Percentiles rank a stretch among this genome's conserved stretches.
Conservation (phyloP, 64 coral and sea anemone genomes). For the Platygyra sinensis region DNA sequence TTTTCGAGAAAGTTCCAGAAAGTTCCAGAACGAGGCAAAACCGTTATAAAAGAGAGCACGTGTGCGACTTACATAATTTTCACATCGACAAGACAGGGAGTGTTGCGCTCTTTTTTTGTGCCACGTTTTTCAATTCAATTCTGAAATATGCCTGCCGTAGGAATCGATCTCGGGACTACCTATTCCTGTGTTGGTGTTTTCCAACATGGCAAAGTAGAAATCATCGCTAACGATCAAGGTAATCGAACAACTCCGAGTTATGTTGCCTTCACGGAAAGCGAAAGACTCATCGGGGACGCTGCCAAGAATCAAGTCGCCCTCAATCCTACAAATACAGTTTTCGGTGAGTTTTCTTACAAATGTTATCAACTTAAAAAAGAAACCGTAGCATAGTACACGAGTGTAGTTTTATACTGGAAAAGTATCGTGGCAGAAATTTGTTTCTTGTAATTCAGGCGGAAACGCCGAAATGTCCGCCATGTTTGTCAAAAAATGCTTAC, state of each 20-base stretch:
- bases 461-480: not conserved
- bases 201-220: slow-evolving; percentile 87
- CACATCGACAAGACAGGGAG: not conserved
- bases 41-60: not conserved
- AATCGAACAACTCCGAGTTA: slow-evolving; percentile 86
- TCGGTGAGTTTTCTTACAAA: slow-evolving; percentile 35
- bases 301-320: slow-evolving; percentile 88
- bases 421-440: not conserved
- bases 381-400: not conserved
- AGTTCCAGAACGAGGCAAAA: slow-evolving; percentile 35
- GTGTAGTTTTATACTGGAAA: not conserved
- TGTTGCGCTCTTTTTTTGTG: not conserved
- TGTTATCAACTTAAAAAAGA: not conserved
- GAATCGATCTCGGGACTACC: slow-evolving; percentile 88
- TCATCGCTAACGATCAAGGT: slow-evolving; percentile 85
- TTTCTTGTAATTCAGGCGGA: no score
- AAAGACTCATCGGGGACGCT: slow-evolving; percentile 76
- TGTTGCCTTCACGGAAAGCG: slow-evolving; percentile 75
- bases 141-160: slow-evolving; percentile 36
- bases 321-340: slow-evolving; percentile 78
- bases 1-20: not conserved
- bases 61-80: not conserved
- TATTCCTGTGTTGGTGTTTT: slow-evolving; percentile 88
- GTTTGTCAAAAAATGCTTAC: not conserved
- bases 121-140: not conserved